Evolutionary conservation across 1,140 invertebrate species (phyloP).

Genomic region (Acromyrmex echinatior): DNA sequence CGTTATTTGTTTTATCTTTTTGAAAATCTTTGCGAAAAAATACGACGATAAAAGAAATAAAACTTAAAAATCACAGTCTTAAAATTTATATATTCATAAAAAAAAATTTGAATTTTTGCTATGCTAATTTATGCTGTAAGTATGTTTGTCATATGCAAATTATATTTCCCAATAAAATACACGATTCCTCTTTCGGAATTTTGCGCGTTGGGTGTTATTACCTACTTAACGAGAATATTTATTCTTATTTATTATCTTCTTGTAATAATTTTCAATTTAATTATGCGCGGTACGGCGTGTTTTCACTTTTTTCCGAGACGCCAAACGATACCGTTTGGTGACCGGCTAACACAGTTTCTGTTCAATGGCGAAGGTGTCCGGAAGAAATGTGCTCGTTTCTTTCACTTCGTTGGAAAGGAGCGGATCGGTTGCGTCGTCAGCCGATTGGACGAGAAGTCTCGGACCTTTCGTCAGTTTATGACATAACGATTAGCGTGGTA

Average conservation of each 20-base stretch:
- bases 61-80: too few relatives aligned
- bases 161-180: not conserved
- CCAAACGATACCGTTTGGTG: slow-evolving; percentile 4
- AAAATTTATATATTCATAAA: too few relatives aligned
- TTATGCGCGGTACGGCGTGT: not conserved
- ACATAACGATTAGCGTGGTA: slow-evolving; percentile 67
- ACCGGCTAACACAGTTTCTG: slow-evolving; percentile 54
- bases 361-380: slow-evolving; percentile 29
- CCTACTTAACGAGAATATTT: not conserved
- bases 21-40: too few relatives aligned
- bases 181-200: not conserved
- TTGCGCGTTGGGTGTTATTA: not conserved
- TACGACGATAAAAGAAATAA: too few relatives aligned
- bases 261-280: not conserved
- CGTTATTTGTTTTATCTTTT: too few relatives aligned
- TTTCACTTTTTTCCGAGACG: slow-evolving; percentile 33
- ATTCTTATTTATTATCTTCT: not conserved
- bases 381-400: not conserved
- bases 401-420: not conserved
- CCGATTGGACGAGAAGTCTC: not conserved
- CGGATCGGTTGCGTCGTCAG: not conserved
- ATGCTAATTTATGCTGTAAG: not conserved
- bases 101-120: too few relatives aligned
- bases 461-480: slow-evolving; percentile 43
- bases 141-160: not conserved